Conservation (phyloP, 2,113 vertebrate species). For the Trogon melanurus region DNA sequence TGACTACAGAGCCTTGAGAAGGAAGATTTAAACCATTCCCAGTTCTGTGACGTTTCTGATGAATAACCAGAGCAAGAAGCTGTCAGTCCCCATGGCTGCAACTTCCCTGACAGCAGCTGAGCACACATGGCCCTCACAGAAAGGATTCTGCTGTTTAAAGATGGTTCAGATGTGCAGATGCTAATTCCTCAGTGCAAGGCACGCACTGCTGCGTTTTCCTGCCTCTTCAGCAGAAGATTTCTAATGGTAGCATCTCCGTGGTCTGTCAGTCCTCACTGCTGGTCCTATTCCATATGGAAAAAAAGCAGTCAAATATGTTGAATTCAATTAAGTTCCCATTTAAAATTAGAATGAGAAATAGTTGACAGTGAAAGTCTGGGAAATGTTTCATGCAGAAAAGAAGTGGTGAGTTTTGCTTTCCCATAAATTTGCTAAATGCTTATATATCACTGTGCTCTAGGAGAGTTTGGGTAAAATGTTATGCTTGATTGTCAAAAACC, state of each 20-base stretch:
- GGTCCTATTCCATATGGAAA: background rate
- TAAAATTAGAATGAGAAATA: background rate
- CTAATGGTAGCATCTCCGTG: background rate
- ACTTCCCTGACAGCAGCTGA: background rate
- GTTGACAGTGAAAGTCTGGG: background rate
- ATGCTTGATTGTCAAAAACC: background rate
- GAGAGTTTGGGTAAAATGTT: background rate
- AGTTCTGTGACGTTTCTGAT: fast-evolving
- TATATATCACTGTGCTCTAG: background rate
- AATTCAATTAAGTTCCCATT: background rate
- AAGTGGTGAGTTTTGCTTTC: background rate
- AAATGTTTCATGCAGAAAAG: background rate
- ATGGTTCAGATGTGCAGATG: background rate
- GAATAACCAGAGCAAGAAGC: background rate
- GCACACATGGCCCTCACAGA: fast-evolving
- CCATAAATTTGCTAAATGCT: background rate
- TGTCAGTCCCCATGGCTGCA: background rate
- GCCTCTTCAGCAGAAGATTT: background rate
- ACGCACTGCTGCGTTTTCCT: fast-evolving
- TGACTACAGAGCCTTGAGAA: fast-evolving
- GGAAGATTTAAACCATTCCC: background rate
- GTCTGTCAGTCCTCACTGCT: background rate
- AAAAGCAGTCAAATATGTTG: background rate
- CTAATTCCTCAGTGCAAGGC: background rate
- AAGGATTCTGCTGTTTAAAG: background rate